Conservation (phyloP, 1,140 invertebrate genomes). For the Druon quercuslanigerum region DNA sequence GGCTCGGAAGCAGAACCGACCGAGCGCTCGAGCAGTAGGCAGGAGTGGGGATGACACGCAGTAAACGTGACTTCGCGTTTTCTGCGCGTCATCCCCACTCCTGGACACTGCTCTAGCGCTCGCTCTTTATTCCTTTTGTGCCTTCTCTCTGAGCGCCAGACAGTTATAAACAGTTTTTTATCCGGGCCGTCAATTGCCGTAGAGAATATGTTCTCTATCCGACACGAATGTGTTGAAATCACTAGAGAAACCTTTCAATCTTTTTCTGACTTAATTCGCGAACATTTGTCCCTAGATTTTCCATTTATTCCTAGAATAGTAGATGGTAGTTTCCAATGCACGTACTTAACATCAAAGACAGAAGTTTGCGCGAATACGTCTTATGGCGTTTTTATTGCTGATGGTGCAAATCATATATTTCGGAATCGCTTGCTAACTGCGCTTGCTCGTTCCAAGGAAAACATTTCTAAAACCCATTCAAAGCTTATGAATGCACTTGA, state of each 20-base stretch:
- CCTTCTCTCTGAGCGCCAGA: too few relatives aligned
- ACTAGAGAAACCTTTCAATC: too few relatives aligned
- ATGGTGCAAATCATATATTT: neutral
- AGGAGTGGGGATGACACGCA: too few relatives aligned
- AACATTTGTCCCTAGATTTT: neutral
- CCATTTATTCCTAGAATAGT: conserved; percentile 13
- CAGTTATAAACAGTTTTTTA: too few relatives aligned
- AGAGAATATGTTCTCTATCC: neutral
- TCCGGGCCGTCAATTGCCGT: too few relatives aligned
- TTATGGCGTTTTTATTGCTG: neutral
- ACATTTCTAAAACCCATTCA: conserved; percentile 21
- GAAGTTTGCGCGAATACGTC: neutral
- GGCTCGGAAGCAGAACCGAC: too few relatives aligned
- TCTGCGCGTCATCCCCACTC: too few relatives aligned
- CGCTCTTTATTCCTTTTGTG: too few relatives aligned
- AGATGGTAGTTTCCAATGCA: conserved; percentile 28
- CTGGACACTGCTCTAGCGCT: too few relatives aligned
- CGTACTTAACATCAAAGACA: neutral
- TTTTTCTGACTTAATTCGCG: neutral
- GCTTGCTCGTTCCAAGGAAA: neutral
- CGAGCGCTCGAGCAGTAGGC: too few relatives aligned
- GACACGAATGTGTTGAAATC: neutral
- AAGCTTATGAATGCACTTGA: conserved; percentile 1
- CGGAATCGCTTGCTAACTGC: conserved; percentile 22
- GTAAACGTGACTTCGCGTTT: too few relatives aligned